These are phyloP conservation scores for Siphamia tubifer DNA, from an alignment of 2,113 vertebrate species.

Conservation along the genomic window DNA sequence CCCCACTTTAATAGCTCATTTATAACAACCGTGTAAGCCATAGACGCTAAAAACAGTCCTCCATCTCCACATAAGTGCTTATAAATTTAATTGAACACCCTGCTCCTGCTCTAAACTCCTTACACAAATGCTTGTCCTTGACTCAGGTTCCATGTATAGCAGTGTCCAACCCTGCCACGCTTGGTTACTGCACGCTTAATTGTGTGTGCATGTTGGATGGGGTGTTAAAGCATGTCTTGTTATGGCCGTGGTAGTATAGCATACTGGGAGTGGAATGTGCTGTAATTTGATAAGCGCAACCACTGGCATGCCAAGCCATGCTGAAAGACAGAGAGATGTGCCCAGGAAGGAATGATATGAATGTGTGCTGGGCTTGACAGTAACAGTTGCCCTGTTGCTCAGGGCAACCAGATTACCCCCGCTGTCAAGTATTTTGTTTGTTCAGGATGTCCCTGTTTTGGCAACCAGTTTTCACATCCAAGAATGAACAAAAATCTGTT, in stretches of 20 bases:
- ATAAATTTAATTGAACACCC: background rate
- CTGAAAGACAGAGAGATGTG: slow-evolving; percentile 8
- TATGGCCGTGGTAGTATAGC: slow-evolving; percentile 34
- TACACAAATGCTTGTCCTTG: background rate
- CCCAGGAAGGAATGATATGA: slow-evolving; percentile 11
- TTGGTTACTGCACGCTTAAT: background rate
- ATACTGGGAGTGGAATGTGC: slow-evolving; percentile 44
- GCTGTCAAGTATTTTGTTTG: slow-evolving; percentile 24
- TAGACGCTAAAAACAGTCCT: background rate
- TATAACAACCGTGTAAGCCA: background rate
- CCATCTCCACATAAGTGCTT: background rate
- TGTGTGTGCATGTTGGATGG: background rate
- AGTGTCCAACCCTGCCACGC: background rate
- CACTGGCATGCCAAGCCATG: slow-evolving; percentile 19
- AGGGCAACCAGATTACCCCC: slow-evolving; percentile 19
- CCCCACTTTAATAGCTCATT: background rate
- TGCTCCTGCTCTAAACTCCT: background rate
- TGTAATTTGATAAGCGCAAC: slow-evolving; percentile 58
- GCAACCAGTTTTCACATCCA: slow-evolving; percentile 17
- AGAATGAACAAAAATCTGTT: no score
- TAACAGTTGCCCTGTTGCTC: slow-evolving; percentile 27
- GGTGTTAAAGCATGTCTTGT: slow-evolving; percentile 33
- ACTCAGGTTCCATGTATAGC: background rate
- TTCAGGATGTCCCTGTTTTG: background rate
- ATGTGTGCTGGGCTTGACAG: background rate